A percentile compares a stretch with the other conserved stretches of the same genome.
phyloP scores from a whole-genome alignment of 2,797 vertebrate species.

The Picus viridis region DNA sequence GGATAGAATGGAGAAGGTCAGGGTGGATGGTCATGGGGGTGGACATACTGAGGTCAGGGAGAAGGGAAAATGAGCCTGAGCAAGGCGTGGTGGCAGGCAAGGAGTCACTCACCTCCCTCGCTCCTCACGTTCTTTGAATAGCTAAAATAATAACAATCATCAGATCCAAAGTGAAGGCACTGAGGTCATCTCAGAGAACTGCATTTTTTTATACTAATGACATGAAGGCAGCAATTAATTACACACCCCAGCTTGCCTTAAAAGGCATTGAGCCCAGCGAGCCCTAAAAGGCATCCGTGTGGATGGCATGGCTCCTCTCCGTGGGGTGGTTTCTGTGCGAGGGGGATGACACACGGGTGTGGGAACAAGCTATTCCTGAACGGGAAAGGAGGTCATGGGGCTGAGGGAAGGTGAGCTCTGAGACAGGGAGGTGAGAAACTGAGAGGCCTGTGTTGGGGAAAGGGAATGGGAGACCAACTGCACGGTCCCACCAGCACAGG shows the following conservation, averaged over 20 bases:
- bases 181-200: constrained; percentile 56
- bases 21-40: neutral
- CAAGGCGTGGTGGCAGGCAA: neutral
- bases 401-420: neutral
- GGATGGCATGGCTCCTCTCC: neutral
- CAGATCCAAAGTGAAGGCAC: constrained; percentile 38
- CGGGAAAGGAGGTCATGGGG: neutral
- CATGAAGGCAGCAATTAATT: constrained; percentile 50
- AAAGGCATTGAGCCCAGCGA: neutral
- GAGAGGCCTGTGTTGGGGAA: neutral
- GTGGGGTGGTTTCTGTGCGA: neutral
- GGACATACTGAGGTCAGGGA: constrained; percentile 23
- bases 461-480: neutral
- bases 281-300: constrained; percentile 40
- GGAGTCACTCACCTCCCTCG: neutral
- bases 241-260: constrained; percentile 29
- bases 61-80: neutral
- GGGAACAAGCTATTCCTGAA: constrained; percentile 57
- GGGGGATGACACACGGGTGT: neutral
- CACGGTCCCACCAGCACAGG: rapidly evolving
- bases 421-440: neutral
- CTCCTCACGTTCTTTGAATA: constrained; percentile 57
- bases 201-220: constrained; percentile 1
- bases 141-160: constrained; percentile 31
- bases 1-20: neutral